Base-by-base conservation (phyloP, 2,797 vertebrate genomes). In the Yasuhikotakia modesta region DNA sequence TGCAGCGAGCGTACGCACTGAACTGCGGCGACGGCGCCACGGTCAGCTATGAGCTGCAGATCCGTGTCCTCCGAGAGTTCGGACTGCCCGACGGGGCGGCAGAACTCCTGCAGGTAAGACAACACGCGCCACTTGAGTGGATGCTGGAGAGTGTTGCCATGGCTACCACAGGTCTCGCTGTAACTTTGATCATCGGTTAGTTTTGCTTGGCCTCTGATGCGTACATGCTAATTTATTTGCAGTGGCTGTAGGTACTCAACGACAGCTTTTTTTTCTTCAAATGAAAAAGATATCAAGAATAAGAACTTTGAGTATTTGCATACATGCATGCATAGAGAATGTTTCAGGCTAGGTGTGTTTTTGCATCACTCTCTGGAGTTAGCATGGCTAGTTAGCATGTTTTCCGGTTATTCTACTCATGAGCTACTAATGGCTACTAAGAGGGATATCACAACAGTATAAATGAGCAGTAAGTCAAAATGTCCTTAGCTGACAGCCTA, bases 21-120 rank as follows among this genome's bases (percentile, higher is more conserved):
- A 99, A 99, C 84, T 99, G 97, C 0, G 97, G 97, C 1, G 98
- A 99, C 81, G 97, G 97, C 0, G 97, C 96, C 88, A 97, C 96
- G 0, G 97, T 99, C 90, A 99, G 97, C 82, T 97, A 96, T 0
- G 96, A 99, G 87, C 95, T 99, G 83, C 98, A 99, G 91, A 95
- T 99, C 63, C 94, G 98, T 0, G 97, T 99, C 19, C 90, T 99
- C 68, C 88, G 98, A 55, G 98, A 99, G 85, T 99, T 98, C 0
- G 95, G 96, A 8, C 93, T 99, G 3, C 93, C 96, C 0, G 98
- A 99, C 0, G 94, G 96, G 57, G 97, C 97, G 71, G 95, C 97
- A 1, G 98, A 99, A 83, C 94, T 99, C 16, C 81, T 99, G 83
- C 98, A 99, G 96, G 98, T 99, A 89, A 55, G 80, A 17, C 39